Conservation (phyloP, 2,113 vertebrate genomes). For the Xenus cinereus region DNA sequence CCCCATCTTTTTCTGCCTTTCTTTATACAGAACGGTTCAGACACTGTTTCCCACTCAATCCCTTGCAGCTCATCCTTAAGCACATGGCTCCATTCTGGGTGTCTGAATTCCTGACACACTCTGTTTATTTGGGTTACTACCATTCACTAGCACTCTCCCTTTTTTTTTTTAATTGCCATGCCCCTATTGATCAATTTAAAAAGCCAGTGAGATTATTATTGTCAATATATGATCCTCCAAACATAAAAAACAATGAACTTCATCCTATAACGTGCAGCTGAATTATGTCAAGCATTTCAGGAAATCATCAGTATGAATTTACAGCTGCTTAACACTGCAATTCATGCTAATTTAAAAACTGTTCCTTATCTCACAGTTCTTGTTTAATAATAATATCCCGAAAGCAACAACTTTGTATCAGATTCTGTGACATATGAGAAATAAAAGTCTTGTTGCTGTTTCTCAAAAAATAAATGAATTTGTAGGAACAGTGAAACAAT, state of each 20-base stretch:
- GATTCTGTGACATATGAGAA: rapidly evolving
- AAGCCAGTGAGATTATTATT: neutral
- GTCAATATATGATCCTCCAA: neutral
- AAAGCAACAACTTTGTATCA: neutral
- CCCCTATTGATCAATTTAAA: neutral
- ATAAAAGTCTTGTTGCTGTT: neutral
- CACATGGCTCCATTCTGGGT: neutral
- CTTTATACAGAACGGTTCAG: neutral
- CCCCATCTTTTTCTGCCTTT: neutral
- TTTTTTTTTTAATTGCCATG: neutral
- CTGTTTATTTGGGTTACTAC: constrained; percentile 17
- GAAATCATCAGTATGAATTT: neutral
- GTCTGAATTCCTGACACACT: neutral
- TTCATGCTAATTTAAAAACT: neutral
- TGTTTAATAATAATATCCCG: neutral
- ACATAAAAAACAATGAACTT: neutral
- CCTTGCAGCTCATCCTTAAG: neutral
- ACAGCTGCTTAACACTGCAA: neutral
- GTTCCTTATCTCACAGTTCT: neutral
- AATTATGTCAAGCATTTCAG: neutral
- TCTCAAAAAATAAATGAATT: neutral
- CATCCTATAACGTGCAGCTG: neutral
- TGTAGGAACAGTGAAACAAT: neutral
- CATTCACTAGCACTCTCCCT: neutral
- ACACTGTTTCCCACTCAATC: neutral